phyloP scores from a whole-genome alignment of 92 coral and sea anemone genomes.

The Porites cylindrica region DNA sequence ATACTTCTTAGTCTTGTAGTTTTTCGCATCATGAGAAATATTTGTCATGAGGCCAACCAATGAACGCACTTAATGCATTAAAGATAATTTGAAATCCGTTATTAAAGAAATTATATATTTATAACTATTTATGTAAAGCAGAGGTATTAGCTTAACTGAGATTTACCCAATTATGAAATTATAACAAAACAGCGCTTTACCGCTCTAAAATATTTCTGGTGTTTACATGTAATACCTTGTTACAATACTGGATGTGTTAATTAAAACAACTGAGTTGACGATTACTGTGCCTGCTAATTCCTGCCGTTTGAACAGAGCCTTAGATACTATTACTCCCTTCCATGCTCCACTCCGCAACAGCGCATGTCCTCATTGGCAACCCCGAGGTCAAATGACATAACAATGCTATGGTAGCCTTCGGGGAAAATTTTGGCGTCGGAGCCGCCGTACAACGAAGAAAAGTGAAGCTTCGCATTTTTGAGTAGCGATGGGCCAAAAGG shows the following conservation, averaged over 20 bases:
- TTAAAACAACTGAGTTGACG: not conserved
- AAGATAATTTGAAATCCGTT: not conserved
- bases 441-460: no score
- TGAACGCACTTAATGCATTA: not conserved
- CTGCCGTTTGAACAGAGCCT: no score
- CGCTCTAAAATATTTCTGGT: not conserved
- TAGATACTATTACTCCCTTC: no score
- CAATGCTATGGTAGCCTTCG: no score
- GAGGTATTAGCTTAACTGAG: not conserved
- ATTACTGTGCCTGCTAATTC: not conserved
- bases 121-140: not conserved
- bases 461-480: no score
- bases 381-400: no score
- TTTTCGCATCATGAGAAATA: no score
- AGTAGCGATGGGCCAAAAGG: no score
- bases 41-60: not conserved
- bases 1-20: no score
- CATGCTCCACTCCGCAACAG: no score
- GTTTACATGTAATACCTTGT: not conserved
- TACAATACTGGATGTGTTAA: not conserved
- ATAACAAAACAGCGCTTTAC: not conserved
- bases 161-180: not conserved
- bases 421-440: no score
- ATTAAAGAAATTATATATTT: not conserved
- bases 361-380: no score